A percentile compares a stretch with the other conserved stretches of the same genome.
These are phyloP conservation scores for Lasioglossum pauxillum DNA, from an alignment of 2,888 invertebrate genomes.

Conservation along the genomic window DNA sequence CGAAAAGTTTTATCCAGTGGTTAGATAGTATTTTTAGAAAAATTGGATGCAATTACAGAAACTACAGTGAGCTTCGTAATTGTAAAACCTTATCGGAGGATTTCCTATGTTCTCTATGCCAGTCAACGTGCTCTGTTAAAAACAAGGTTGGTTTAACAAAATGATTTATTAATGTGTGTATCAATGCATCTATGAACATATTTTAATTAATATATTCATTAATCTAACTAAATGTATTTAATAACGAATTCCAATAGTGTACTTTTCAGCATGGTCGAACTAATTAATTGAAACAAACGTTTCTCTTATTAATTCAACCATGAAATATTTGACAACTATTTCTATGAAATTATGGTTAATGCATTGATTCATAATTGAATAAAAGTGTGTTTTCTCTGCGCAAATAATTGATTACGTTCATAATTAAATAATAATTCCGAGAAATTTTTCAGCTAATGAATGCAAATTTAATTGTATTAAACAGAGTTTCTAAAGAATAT, in stretches of 20 bases:
- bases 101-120: background rate
- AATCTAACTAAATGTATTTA: background rate
- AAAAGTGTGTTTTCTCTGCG: background rate
- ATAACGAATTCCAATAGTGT: too few relatives aligned
- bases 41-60: background rate
- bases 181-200: too few relatives aligned
- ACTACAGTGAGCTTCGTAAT: background rate
- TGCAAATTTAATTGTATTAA: background rate
- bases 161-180: too few relatives aligned
- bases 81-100: background rate
- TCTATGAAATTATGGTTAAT: background rate
- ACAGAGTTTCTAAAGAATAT: background rate
- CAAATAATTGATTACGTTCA: background rate
- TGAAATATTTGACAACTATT: background rate
- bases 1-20: background rate
- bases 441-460: background rate
- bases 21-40: background rate
- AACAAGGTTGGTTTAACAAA: background rate
- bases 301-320: too few relatives aligned
- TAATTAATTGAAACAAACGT: too few relatives aligned
- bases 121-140: background rate
- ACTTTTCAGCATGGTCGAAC: too few relatives aligned
- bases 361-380: too few relatives aligned
- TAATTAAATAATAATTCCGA: background rate
- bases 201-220: background rate